Evolutionary conservation across 2,888 invertebrate genomes (phyloP).

Genomic region (Pteria penguin): DNA sequence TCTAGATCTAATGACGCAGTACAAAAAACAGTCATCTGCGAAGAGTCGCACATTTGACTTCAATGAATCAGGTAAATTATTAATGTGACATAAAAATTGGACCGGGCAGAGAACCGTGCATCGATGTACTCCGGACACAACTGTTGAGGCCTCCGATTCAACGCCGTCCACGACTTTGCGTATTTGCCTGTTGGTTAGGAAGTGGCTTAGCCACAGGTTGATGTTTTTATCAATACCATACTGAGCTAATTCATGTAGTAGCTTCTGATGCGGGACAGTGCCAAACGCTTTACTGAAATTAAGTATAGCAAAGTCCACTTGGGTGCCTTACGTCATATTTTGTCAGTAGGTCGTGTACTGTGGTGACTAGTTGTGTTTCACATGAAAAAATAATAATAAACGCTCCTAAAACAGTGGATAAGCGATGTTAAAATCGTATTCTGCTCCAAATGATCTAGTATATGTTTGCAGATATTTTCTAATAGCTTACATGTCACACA

Average conservation of each 20-base stretch:
- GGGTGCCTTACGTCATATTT: constrained; percentile 18
- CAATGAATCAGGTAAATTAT: constrained; percentile 65
- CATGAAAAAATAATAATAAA: constrained; percentile 46
- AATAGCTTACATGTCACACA: constrained; percentile 43
- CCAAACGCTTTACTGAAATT: constrained; percentile 46
- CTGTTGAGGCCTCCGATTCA: neutral
- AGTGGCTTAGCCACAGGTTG: constrained; percentile 30
- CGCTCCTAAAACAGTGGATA: constrained; percentile 44
- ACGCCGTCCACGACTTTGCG: constrained; percentile 13
- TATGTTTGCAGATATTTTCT: constrained; percentile 48
- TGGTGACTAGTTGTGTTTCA: constrained; percentile 48
- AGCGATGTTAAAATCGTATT: constrained; percentile 39
- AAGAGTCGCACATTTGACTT: constrained; percentile 29
- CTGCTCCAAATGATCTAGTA: constrained; percentile 42
- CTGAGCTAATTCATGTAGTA: constrained; percentile 39
- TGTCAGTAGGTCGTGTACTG: constrained; percentile 29
- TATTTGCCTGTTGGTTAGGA: constrained; percentile 32
- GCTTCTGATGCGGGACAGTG: constrained; percentile 38
- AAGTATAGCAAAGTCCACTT: constrained; percentile 38
- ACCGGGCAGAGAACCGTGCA: constrained; percentile 28
- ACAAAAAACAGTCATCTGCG: constrained; percentile 33
- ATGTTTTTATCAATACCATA: constrained; percentile 37
- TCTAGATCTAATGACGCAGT: constrained; percentile 6
- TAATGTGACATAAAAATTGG: constrained; percentile 31
- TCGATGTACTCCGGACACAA: constrained; percentile 20